Conservation (phyloP, 2,888 invertebrate species). For the Desoria tigrina region DNA sequence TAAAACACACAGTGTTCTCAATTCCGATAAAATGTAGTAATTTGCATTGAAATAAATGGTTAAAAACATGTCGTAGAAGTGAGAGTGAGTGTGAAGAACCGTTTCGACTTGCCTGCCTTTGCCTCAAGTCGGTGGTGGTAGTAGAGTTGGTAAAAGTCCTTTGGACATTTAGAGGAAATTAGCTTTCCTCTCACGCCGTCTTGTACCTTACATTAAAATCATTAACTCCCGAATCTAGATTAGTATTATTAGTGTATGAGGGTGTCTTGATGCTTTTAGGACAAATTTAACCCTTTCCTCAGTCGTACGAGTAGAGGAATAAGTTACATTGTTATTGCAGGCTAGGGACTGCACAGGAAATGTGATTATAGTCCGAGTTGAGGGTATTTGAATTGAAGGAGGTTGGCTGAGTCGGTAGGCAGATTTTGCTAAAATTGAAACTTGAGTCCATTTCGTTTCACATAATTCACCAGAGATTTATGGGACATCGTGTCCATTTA, state of each 20-base stretch:
- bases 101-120: constrained; percentile 3
- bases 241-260: too few species aligned
- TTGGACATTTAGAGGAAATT: constrained; percentile 15
- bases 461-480: constrained; percentile 9
- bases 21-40: constrained; percentile 5
- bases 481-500: constrained; percentile 1
- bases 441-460: constrained; percentile 3
- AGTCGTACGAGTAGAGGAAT: too few species aligned
- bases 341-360: too few species aligned
- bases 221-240: too few species aligned
- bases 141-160: background rate
- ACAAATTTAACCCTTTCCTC: too few species aligned
- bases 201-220: background rate
- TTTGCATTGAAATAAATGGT: constrained; percentile 1
- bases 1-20: too few species aligned
- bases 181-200: constrained; percentile 14
- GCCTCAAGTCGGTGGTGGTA: background rate
- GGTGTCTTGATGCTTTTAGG: too few species aligned
- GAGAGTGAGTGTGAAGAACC: background rate
- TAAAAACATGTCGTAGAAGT: background rate
- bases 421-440: constrained; percentile 4
- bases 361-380: too few species aligned
- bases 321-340: too few species aligned
- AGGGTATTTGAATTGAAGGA: too few species aligned
- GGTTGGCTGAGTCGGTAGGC: background rate